Evolutionary conservation across 2,797 vertebrate species (phyloP), one percentile per base, ranked within the genome.

Genomic region (Chlorospingus semifuscus): DNA sequence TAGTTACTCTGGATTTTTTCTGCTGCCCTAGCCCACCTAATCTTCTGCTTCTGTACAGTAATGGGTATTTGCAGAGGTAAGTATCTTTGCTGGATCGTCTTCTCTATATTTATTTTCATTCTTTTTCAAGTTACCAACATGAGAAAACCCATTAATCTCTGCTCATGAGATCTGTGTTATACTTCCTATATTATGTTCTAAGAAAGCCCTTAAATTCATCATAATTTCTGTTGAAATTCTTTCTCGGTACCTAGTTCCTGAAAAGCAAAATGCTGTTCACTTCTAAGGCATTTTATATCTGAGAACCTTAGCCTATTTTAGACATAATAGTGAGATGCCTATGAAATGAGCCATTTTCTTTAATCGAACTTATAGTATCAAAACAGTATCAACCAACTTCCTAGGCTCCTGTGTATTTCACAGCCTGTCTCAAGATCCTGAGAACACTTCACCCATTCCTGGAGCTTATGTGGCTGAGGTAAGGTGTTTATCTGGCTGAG

Each of bases 1-100:
- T 79, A 91, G 76, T 92, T 86, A 90, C 52, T 96, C 70, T 91
- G 66, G 77, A 95, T 95, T 96, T 94, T 93, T 94, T 85, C 57
- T 56, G 72, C 66, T 88, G 41, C 12, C 37, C 39, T 37, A 26
- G 55, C 75, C 63, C 2, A 2, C 50, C 68, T 77, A 63, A 90
- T 84, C 78, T 89, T 70, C 69, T 76, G 12, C 24, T 83, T 89
- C 74, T 89, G 11, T 60, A 82, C 68, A 36, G 60, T 85, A 90
- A 93, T 55, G 46, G 30, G 30, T 61, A 75, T 86, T 93, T 94
- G n/a, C 69, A 89, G 61, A 34, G 39, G 41, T 79, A 90, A 63
- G 74, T 69, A 66, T 10, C 26, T 93, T 93, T 90, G 8, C 41
- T 94, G 44, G 12, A 21, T 74, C 41, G 11, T 53, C 17, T 88